Base-by-base conservation (phyloP, 2,888 invertebrate species). In the Pyrgus malvae region DNA sequence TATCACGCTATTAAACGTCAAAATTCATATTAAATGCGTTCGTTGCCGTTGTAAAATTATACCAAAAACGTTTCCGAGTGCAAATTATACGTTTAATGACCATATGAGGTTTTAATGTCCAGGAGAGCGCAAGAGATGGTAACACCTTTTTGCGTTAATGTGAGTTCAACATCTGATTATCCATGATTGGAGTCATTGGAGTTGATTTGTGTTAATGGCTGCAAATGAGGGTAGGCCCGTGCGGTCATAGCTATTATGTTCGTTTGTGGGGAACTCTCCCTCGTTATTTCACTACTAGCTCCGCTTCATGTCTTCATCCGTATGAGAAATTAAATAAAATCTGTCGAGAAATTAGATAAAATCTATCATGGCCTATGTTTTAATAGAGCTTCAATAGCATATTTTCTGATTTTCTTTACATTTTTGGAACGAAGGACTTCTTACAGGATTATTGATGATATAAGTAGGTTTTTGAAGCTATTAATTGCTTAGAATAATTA, bases 131-230 rank as follows among this genome's bases (percentile, higher is more conserved):
- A 29, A 63, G 64, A 42, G 62, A 68, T 73, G 76, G 72, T 86
- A 83, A 86, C 87, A 89, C 88, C 80, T 87, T 85, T 85, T 83
- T 83, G 76, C 70, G 71, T 69, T 80, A 77, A 80, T 73, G 69
- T 61, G 68, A 65, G 72, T 69, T 76, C 76, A 83, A 84, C 80
- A 79, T 74, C 76, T 83, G 79, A 89, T 88, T 86, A 85, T 74
- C 59, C 70, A 69, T 72, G 78, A 89, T 87, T 80, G 83, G 74
- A 78, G 69, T 80, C 80, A 70, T 76, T 80, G 68, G 63, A 66
- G 70, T 76, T 81, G 82, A 85, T 85, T 87, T 79, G 76, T 76
- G 74, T 71, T 87, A 87, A 89, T 88, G 86, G 78, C 71, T 72
- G 70, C 74, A 85, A 87, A 89, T 89, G 82, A 78, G 73, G 56